Evolutionary conservation across 2,888 invertebrate species (phyloP).

Genomic region (Amphipyra berbera): DNA sequence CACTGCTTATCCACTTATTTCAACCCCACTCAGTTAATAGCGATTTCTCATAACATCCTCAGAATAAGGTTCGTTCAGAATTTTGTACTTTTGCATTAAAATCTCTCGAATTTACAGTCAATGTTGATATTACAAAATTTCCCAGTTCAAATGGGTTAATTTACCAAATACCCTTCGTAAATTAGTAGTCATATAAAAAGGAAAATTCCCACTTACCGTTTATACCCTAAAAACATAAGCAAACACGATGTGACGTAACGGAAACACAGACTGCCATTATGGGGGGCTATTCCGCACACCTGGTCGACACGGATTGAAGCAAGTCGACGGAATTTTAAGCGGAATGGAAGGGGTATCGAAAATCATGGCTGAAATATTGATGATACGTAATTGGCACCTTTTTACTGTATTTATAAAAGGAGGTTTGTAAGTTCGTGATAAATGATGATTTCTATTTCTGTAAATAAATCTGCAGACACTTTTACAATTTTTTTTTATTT

Average conservation of each 20-base stretch:
- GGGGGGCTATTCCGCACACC: slow-evolving; percentile 66
- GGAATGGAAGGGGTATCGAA: slow-evolving; percentile 35
- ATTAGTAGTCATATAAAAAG: slow-evolving; percentile 22
- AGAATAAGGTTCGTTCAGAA: background rate
- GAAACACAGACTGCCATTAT: slow-evolving; percentile 58
- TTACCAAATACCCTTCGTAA: slow-evolving; percentile 3
- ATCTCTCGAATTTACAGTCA: no score
- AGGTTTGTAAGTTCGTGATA: background rate
- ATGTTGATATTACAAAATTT: background rate
- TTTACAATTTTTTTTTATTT: no score
- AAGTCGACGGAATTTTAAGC: slow-evolving; percentile 44
- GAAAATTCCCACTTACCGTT: slow-evolving; percentile 19
- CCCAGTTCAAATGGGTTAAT: background rate
- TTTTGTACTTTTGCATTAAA: background rate
- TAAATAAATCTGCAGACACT: no score
- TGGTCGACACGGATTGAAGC: slow-evolving; percentile 61
- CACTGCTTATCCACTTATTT: no score
- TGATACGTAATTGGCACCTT: slow-evolving; percentile 20
- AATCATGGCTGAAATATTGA: slow-evolving; percentile 15
- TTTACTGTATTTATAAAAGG: background rate
- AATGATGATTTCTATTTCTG: no score
- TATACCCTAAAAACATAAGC: slow-evolving; percentile 32
- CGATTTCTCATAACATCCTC: no score
- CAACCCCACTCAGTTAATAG: no score
- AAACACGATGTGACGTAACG: slow-evolving; percentile 54